Percentiles rank a stretch among this genome's conserved stretches.
These are phyloP conservation scores for Parascotia fuliginaria DNA, from an alignment of 2,888 invertebrate species.

Conservation along the genomic window DNA sequence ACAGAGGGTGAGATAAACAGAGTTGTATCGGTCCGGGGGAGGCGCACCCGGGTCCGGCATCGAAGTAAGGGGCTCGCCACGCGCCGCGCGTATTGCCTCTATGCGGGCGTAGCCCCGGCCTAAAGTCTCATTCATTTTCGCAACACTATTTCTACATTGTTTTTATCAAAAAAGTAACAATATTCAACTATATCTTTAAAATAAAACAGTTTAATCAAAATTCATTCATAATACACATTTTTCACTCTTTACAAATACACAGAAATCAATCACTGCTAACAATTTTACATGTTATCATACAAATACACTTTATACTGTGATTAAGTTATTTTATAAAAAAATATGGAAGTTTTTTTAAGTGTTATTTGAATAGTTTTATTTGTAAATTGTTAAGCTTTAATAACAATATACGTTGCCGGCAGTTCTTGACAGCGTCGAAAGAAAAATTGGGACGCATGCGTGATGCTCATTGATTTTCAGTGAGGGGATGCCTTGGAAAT, in stretches of 20 bases:
- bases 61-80: slow-evolving; percentile 70
- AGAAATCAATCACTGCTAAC: slow-evolving; percentile 20
- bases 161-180: slow-evolving; percentile 4
- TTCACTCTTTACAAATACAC: slow-evolving; percentile 9
- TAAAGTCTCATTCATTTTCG: slow-evolving; percentile 87
- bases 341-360: neutral
- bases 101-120: slow-evolving; percentile 89
- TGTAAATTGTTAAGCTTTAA: slow-evolving; percentile 22
- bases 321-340: neutral
- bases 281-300: neutral
- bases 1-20: slow-evolving; percentile 90
- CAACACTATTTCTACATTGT: slow-evolving; percentile 18
- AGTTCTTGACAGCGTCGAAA: slow-evolving; percentile 57
- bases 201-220: neutral
- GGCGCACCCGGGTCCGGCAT: slow-evolving; percentile 85
- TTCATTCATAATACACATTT: slow-evolving; percentile 12
- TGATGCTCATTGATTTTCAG: slow-evolving; percentile 74
- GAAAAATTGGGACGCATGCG: slow-evolving; percentile 66
- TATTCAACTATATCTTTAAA: too few relatives aligned
- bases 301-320: neutral
- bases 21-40: slow-evolving; percentile 89
- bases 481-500: slow-evolving; percentile 41
- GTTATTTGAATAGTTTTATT: slow-evolving; percentile 25
- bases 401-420: slow-evolving; percentile 55
- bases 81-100: slow-evolving; percentile 84